A percentile compares a stretch with the other conserved stretches of the same genome.
Evolutionary conservation across 2,797 vertebrate species (phyloP).

Genomic region (Clamator glandarius): DNA sequence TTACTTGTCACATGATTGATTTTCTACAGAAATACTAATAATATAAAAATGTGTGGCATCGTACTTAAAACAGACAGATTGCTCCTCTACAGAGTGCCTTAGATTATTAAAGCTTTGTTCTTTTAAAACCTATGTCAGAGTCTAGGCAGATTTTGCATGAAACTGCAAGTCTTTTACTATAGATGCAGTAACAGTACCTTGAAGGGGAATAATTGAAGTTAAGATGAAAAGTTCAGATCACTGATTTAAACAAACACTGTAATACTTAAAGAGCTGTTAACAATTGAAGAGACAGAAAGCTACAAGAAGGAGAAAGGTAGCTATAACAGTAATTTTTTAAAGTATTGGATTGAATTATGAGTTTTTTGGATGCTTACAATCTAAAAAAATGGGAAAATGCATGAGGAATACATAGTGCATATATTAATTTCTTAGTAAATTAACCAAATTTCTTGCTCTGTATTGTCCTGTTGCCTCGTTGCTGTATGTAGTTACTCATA

Average conservation of each 20-base stretch:
- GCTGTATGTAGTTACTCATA: background rate
- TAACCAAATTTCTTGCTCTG: background rate
- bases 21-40: background rate
- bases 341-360: background rate
- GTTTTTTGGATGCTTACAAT: background rate
- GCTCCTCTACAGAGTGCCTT: background rate
- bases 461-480: background rate
- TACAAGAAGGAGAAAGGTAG: background rate
- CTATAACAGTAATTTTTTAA: background rate
- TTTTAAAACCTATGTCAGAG: background rate
- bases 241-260: background rate
- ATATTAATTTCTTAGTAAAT: background rate
- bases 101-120: background rate
- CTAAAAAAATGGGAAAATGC: background rate
- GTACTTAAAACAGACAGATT: background rate
- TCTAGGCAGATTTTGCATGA: background rate
- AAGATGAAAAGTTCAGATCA: background rate
- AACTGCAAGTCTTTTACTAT: background rate
- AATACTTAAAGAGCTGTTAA: background rate
- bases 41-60: background rate
- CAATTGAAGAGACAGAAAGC: background rate
- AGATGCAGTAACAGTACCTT: background rate
- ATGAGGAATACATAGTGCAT: background rate
- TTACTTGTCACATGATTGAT: background rate
- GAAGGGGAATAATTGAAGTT: background rate